Percentiles rank a stretch among this genome's conserved stretches.
These are phyloP conservation scores for Alethe castanea DNA, from an alignment of 2,113 vertebrate species.

Conservation along the genomic window DNA sequence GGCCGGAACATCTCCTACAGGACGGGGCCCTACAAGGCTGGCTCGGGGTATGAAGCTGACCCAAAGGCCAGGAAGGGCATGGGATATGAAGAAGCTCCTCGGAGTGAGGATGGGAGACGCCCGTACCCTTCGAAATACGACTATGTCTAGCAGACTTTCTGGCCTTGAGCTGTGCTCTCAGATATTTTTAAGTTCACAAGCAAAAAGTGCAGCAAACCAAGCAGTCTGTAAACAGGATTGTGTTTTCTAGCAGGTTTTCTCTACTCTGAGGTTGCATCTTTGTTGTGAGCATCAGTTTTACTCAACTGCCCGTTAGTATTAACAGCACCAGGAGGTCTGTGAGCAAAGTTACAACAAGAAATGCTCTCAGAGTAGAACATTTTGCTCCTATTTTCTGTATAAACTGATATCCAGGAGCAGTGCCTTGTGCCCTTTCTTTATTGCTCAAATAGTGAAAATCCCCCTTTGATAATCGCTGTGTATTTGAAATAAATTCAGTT, in stretches of 20 bases:
- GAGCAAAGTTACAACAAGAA: not conserved
- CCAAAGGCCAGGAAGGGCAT: conserved; percentile 54
- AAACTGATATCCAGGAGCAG: not conserved
- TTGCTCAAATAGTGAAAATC: not conserved
- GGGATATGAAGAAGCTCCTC: conserved; percentile 71
- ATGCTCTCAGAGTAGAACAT: not conserved
- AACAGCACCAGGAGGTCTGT: not conserved
- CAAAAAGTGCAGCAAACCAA: not conserved
- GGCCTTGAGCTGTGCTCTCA: not conserved
- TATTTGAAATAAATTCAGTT: not conserved
- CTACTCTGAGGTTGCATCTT: not conserved
- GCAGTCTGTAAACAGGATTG: not conserved
- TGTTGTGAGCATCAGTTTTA: not conserved
- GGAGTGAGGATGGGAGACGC: conserved; percentile 75
- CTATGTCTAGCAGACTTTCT: conserved; percentile 79
- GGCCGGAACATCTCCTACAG: conserved; percentile 80
- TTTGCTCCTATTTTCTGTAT: not conserved
- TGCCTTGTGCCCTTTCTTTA: not conserved
- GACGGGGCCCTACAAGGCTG: conserved; percentile 66
- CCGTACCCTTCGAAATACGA: conserved; percentile 82
- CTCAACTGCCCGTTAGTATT: not conserved
- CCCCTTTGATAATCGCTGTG: not conserved
- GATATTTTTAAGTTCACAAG: not conserved
- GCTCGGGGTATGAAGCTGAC: conserved; percentile 64
- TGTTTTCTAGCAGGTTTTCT: not conserved